Conservation (phyloP, 2,888 invertebrate genomes). For the Nomada ruficornis region DNA sequence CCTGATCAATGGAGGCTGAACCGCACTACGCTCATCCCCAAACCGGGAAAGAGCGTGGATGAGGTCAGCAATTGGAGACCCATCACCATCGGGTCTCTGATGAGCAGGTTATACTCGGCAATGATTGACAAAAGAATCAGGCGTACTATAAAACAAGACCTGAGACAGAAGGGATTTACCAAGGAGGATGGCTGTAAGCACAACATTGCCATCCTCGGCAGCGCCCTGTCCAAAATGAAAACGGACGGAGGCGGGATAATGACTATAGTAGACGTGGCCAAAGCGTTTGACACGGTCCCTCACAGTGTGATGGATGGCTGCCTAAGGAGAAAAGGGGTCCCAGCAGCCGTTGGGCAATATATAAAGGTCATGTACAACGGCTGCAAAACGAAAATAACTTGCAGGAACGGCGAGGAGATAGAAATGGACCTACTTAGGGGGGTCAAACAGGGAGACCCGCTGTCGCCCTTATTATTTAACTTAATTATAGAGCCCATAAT, state of each 20-base stretch:
- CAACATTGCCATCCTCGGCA: not conserved
- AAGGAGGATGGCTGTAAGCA: not conserved
- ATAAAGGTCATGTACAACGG: not conserved
- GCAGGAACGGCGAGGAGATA: rapidly evolving
- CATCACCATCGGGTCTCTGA: too few relatives aligned
- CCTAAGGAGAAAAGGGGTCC: not conserved
- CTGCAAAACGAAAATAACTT: not conserved
- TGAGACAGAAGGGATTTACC: not conserved
- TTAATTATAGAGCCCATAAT: conserved; percentile 71
- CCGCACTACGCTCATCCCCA: not conserved
- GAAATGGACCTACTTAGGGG: conserved; percentile 69
- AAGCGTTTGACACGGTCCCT: not conserved
- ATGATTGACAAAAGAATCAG: not conserved
- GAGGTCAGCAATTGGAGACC: too few relatives aligned
- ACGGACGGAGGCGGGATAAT: not conserved
- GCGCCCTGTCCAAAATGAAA: not conserved
- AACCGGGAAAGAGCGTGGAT: too few relatives aligned
- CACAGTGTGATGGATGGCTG: not conserved
- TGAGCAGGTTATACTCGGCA: not conserved
- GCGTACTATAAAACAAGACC: rapidly evolving
- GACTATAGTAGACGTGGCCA: not conserved
- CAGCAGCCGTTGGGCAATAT: rapidly evolving
- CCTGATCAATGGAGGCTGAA: not conserved
- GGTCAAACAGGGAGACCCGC: conserved; percentile 85
- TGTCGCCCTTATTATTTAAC: conserved; percentile 54